phyloP scores from a whole-genome alignment of 2,113 vertebrate genomes.

The Eurypyga helias region DNA sequence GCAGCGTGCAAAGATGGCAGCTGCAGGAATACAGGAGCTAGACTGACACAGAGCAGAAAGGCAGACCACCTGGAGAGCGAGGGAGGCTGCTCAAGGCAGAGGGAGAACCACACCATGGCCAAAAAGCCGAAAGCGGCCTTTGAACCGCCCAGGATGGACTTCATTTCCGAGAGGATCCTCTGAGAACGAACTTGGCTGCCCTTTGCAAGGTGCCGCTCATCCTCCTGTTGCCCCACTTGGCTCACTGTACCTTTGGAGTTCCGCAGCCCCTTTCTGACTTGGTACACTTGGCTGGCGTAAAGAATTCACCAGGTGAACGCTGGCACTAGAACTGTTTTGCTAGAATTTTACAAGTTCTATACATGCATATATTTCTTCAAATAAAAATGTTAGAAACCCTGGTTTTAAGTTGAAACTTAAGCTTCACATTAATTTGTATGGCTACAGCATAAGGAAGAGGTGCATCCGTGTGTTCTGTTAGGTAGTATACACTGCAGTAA shows the following conservation, averaged over 20 bases:
- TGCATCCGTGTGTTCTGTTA: not conserved
- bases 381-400: not conserved
- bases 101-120: not conserved
- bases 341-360: not conserved
- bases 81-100: not conserved
- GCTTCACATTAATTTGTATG: not conserved
- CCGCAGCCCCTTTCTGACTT: not conserved
- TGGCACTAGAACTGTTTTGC: not conserved
- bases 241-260: not conserved
- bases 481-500: not conserved
- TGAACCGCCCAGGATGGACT: not conserved
- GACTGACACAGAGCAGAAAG: not conserved
- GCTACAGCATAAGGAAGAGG: not conserved
- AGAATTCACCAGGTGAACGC: not conserved
- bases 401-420: not conserved
- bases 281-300: not conserved
- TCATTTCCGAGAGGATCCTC: not conserved
- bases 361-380: conserved; percentile 14
- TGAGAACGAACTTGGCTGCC: not conserved
- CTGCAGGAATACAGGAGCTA: not conserved
- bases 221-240: not conserved
- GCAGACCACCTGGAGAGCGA: not conserved
- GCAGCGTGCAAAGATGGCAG: not conserved
- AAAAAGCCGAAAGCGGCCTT: not conserved
- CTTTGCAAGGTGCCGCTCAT: not conserved